Conservation (phyloP, 2,888 invertebrate genomes). For the Amorpha juglandis region DNA sequence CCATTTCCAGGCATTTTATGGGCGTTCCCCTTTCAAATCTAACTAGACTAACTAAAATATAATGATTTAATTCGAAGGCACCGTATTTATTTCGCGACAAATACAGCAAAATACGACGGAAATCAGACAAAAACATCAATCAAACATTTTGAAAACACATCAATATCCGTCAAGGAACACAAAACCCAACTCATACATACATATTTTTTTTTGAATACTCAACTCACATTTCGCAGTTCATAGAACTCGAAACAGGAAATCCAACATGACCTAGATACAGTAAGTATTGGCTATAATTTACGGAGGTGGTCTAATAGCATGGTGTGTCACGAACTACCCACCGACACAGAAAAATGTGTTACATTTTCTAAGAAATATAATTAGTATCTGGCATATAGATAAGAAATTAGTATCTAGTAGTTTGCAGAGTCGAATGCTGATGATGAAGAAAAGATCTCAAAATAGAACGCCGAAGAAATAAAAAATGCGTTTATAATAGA, state of each 20-base stretch:
- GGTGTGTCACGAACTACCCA: not conserved
- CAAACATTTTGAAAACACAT: conserved; percentile 1
- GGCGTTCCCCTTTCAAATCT: too few relatives aligned
- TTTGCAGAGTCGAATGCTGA: not conserved
- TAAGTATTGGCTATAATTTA: conserved; percentile 32
- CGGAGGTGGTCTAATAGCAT: conserved; percentile 5
- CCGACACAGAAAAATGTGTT: conserved; percentile 15
- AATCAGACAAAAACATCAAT: too few relatives aligned
- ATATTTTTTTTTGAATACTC: not conserved
- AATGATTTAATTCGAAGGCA: too few relatives aligned
- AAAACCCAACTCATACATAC: not conserved
- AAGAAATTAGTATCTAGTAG: not conserved
- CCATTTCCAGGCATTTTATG: too few relatives aligned
- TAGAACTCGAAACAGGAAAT: conserved; percentile 43
- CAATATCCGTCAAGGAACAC: not conserved
- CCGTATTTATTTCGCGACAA: too few relatives aligned
- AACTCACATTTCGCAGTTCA: conserved; percentile 34
- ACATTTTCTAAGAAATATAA: conserved; percentile 2
- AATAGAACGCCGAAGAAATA: not conserved
- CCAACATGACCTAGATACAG: conserved; percentile 37
- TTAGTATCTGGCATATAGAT: not conserved
- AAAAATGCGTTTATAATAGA: not conserved
- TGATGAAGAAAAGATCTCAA: not conserved
- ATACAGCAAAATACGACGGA: too few relatives aligned
- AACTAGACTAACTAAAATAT: too few relatives aligned